Evolutionary conservation across 2,113 vertebrate genomes (phyloP).

Genomic region (Vulpes ferrilata): DNA sequence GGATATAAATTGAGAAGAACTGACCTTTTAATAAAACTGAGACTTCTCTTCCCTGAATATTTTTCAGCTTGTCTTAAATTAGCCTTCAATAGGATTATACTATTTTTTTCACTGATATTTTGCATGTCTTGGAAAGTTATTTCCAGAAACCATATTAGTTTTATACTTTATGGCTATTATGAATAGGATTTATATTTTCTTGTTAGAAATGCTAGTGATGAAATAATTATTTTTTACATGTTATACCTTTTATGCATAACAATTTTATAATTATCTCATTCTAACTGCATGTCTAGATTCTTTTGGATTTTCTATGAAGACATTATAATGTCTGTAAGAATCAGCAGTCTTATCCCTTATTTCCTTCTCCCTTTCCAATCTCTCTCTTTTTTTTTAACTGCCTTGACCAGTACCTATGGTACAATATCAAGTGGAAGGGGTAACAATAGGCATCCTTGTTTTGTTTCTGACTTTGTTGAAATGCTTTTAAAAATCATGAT

Average conservation of each 20-base stretch:
- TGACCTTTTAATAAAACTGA: not conserved
- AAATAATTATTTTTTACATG: not conserved
- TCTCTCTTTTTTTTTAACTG: not conserved
- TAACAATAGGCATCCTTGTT: not conserved
- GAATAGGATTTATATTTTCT: not conserved
- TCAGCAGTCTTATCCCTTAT: not conserved
- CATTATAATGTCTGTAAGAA: not conserved
- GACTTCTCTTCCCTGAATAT: not conserved
- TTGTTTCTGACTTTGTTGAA: conserved; percentile 1
- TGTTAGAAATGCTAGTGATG: not conserved
- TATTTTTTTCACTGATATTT: not conserved
- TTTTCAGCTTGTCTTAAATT: not conserved
- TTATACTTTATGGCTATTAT: not conserved
- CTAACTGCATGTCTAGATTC: not conserved
- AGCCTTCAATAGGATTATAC: not conserved
- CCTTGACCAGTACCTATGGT: not conserved
- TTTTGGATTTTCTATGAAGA: not conserved
- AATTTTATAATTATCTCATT: not conserved
- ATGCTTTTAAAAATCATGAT: not conserved
- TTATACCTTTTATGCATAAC: not conserved
- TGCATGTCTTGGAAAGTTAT: not conserved
- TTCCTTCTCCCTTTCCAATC: not conserved
- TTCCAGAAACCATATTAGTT: not conserved
- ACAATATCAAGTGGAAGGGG: not conserved
- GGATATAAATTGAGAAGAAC: not conserved